Base-by-base conservation (phyloP, 2,113 vertebrate species). In the Pagrus major region DNA sequence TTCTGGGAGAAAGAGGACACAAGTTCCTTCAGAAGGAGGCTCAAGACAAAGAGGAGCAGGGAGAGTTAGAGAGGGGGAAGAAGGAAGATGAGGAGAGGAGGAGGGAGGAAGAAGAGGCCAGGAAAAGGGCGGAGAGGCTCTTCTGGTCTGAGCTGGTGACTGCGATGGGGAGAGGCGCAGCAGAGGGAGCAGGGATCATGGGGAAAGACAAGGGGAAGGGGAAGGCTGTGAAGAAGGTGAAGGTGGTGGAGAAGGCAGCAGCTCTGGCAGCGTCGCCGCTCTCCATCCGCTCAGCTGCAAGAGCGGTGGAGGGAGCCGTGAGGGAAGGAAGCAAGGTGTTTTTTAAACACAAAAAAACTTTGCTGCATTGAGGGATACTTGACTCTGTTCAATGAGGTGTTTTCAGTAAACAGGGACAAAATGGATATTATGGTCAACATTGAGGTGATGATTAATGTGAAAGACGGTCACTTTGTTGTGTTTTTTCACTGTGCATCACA, bases 111-210 rank as follows among this genome's bases (percentile, higher is more conserved):
- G 92, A 93, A 33, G 93, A 93, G 39, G 88, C 56, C 6, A 90
- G 82, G 70, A 93, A 88, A 82, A 89, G 69, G 61, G 92, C 81
- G 0, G 94, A 94, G 89, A 82, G 39, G 29, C 84, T 94, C 23
- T 95, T 95, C 88, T 95, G 94, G 94, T 91, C 84, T 0, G 94
- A 95, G 84, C 76, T 95, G 81, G 44, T 92, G 72, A 93, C 89
- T 0, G 92, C 94, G 0, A 5, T 95, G 74, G 94, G 95, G 29
- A 92, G 84, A 67, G 94, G 95, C 3, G 94, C 95, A 0, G 93
- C 94, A 1, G 94, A 95, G 59, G 94, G 94, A 2, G 93, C 91
- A 0, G 94, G 94, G 4, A 74, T 95, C 70, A 41, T 87, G 52
- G 88, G 81, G 6, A 92, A 93, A 6, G 91, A 90, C 31, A 88